Evolutionary conservation across 2,113 vertebrate genomes (phyloP).

Genomic region (Salminus brasiliensis): DNA sequence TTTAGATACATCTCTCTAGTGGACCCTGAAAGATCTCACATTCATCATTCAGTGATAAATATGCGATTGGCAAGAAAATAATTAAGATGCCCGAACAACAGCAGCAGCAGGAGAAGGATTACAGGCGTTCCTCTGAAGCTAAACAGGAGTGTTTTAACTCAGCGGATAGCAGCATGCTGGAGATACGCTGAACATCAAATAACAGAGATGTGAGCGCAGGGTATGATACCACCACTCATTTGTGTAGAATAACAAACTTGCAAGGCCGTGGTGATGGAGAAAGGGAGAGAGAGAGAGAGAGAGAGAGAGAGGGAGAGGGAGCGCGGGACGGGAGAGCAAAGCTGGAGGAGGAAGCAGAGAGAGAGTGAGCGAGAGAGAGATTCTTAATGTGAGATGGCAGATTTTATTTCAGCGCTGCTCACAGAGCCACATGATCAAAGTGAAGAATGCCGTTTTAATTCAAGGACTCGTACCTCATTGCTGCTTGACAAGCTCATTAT

Average conservation of each 20-base stretch:
- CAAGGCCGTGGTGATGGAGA: neutral
- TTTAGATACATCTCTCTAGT: slow-evolving; percentile 12
- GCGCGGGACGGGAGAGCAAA: slow-evolving; percentile 56
- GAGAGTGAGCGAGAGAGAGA: slow-evolving; percentile 56
- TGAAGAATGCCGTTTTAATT: slow-evolving; percentile 75
- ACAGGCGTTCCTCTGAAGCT: neutral
- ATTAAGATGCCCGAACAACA: neutral
- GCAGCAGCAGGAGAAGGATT: too few relatives aligned
- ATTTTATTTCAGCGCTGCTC: slow-evolving; percentile 65
- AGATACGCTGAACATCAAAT: slow-evolving; percentile 12
- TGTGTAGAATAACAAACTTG: slow-evolving; percentile 3
- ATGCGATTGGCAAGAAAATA: slow-evolving; percentile 6
- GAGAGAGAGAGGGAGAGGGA: slow-evolving; percentile 54
- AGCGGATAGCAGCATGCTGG: neutral
- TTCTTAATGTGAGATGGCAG: slow-evolving; percentile 62
- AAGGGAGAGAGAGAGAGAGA: slow-evolving; percentile 61
- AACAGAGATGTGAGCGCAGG: neutral
- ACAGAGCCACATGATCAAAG: slow-evolving; percentile 70
- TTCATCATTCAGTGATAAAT: slow-evolving; percentile 18
- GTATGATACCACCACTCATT: slow-evolving; percentile 8
- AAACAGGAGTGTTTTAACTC: neutral
- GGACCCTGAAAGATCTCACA: neutral
- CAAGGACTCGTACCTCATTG: slow-evolving; percentile 72
- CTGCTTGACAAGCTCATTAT: slow-evolving; percentile 72
- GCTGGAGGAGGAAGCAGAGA: slow-evolving; percentile 43